These are phyloP conservation scores for Tenebrio molitor DNA, from an alignment of 1,140 invertebrate genomes.

Conservation along the genomic window DNA sequence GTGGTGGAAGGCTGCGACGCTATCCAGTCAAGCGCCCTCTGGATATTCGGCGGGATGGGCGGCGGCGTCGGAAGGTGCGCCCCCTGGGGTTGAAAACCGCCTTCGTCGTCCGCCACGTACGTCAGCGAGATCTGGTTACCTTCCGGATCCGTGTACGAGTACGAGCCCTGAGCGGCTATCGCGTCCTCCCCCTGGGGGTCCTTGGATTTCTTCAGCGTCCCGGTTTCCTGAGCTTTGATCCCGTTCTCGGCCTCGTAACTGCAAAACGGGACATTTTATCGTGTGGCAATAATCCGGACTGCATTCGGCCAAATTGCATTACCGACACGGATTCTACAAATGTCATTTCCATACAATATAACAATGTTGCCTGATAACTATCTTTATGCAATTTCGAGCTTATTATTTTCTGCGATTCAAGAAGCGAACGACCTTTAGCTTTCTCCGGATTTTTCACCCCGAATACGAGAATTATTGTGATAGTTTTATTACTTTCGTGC, in stretches of 20 bases:
- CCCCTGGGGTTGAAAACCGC: slow-evolving; percentile 80
- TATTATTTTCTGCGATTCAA: slow-evolving; percentile 33
- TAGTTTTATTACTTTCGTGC: slow-evolving; percentile 25
- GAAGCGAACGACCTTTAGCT: slow-evolving; percentile 12
- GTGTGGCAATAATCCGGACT: too few relatives aligned
- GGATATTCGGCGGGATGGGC: slow-evolving; percentile 83
- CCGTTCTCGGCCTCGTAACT: slow-evolving; percentile 84
- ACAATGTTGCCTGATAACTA: slow-evolving; percentile 37
- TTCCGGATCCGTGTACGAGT: slow-evolving; percentile 85
- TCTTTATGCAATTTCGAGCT: slow-evolving; percentile 33
- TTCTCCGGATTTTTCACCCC: slow-evolving; percentile 32
- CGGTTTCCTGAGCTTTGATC: slow-evolving; percentile 77
- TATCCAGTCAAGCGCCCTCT: slow-evolving; percentile 79
- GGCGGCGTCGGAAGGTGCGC: slow-evolving; percentile 81
- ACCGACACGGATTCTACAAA: slow-evolving; percentile 24
- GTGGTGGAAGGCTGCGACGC: slow-evolving; percentile 65
- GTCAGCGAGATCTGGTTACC: slow-evolving; percentile 81
- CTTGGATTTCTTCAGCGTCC: slow-evolving; percentile 74
- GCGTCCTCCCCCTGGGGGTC: slow-evolving; percentile 73
- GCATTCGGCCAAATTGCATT: too few relatives aligned
- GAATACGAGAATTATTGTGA: slow-evolving; percentile 7
- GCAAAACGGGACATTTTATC: slow-evolving; percentile 57
- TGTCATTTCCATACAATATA: slow-evolving; percentile 34
- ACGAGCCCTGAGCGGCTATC: slow-evolving; percentile 79
- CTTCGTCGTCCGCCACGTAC: slow-evolving; percentile 85